Evolutionary conservation across 2,888 invertebrate species (phyloP).

Genomic region (Lepidochitona cinerea): DNA sequence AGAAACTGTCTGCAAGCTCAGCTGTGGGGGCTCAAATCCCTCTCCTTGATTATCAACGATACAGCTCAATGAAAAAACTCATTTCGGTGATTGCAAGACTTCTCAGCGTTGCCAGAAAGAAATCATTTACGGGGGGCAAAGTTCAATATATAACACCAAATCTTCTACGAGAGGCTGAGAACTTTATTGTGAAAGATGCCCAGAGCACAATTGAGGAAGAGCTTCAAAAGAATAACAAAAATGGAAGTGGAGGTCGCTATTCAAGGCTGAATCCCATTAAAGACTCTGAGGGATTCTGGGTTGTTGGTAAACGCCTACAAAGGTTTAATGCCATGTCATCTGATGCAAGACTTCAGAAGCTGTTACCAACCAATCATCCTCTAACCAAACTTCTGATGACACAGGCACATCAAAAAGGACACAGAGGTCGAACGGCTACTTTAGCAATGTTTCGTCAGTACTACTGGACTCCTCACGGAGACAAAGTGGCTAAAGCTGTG

Average conservation of each 20-base stretch:
- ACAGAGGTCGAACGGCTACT: constrained; percentile 8
- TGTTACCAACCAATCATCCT: constrained; percentile 1
- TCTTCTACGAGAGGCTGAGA: constrained; percentile 1
- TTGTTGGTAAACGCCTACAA: constrained; percentile 7
- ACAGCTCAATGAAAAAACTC: background rate
- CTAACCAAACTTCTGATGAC: background rate
- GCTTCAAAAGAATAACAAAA: background rate
- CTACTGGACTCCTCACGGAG: constrained; percentile 8
- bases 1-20: background rate
- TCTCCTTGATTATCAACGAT: background rate
- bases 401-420: constrained; percentile 1
- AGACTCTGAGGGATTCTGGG: background rate
- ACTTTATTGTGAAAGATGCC: background rate
- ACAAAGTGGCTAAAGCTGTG: background rate
- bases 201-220: constrained; percentile 4
- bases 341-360: background rate
- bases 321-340: constrained; percentile 7
- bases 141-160: background rate
- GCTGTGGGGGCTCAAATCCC: background rate
- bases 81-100: background rate
- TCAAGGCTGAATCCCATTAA: background rate
- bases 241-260: background rate
- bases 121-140: background rate
- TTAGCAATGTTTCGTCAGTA: constrained; percentile 7
- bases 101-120: background rate